Base-by-base conservation (phyloP, 2,888 invertebrate species). In the Lypha dubia region DNA sequence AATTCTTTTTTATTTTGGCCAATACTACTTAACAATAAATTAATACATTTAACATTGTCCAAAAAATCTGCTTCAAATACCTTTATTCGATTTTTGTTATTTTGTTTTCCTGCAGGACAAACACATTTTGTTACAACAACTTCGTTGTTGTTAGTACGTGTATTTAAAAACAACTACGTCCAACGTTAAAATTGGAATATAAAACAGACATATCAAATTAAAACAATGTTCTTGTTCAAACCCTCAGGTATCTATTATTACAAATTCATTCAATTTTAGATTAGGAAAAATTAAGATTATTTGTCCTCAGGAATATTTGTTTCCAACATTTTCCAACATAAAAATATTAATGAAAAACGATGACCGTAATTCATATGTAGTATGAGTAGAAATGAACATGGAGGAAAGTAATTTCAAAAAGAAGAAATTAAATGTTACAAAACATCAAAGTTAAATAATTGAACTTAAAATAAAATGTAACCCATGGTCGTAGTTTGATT, bases 271-370 rank as follows among this genome's bases (percentile, higher is more conserved):
- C 15, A 85, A 85, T 86, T 38, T 85, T 46, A 84, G 80, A 85
- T 87, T 86, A 85, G 79, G 63, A 84, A 80, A 85, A 82, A 5
- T 83, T 75, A 56, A 74, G 73, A 85, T 68, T 76, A 76, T 5
- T 44, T 44, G n/a, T 15, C 44, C 44, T n/a, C 5, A 15, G 44
- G 44, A n/a, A 44, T 15, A 44, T 44, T 1, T 44, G 9, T n/a
- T 44, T 44, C 6, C 44, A n/a, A n/a, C n/a, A n/a, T n/a, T n/a
- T 44, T n/a, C 9, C 15, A 15, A 44, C 15, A 44, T n/a, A 3
- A 44, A 15, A 44, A n/a, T n/a, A 44, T 15, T 44, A 44, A 44
- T 44, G 15, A 4, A n/a, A 44, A 44, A 44, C 3, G 6, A 5
- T 13, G 38, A 3, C n/a, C 5, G 15, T 56, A 74, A 22, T 71